phyloP scores from a whole-genome alignment of 2,113 vertebrate genomes.

The Notechis scutatus region DNA sequence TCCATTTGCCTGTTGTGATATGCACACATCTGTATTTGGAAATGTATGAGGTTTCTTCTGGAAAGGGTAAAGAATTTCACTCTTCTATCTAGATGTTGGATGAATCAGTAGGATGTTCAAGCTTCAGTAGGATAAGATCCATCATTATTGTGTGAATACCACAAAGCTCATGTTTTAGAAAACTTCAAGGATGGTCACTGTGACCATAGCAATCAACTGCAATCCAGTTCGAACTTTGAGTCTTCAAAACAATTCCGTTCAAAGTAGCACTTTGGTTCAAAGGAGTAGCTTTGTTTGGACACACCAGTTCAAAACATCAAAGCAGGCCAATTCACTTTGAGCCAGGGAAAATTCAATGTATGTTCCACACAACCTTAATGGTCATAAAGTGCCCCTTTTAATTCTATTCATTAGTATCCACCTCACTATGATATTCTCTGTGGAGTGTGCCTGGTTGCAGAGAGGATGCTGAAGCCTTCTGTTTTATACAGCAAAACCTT shows the following conservation, averaged over 20 bases:
- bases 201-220: neutral
- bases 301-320: neutral
- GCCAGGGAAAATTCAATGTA: neutral
- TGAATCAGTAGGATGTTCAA: neutral
- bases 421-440: neutral
- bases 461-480: neutral
- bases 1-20: neutral
- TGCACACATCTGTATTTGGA: neutral
- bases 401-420: neutral
- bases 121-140: neutral
- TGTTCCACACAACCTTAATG: neutral
- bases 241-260: neutral
- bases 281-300: neutral
- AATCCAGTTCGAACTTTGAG: neutral
- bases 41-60: neutral
- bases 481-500: neutral
- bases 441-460: neutral
- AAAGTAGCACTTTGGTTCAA: neutral
- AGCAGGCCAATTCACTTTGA: neutral
- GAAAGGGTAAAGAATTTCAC: neutral
- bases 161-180: neutral
- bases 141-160: neutral
- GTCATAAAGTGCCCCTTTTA: neutral
- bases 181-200: neutral
- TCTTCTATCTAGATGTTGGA: neutral